Evolutionary conservation across 2,888 invertebrate species (phyloP), one percentile per base, ranked within the genome.

Genomic region (Ochlodes sylvanus): DNA sequence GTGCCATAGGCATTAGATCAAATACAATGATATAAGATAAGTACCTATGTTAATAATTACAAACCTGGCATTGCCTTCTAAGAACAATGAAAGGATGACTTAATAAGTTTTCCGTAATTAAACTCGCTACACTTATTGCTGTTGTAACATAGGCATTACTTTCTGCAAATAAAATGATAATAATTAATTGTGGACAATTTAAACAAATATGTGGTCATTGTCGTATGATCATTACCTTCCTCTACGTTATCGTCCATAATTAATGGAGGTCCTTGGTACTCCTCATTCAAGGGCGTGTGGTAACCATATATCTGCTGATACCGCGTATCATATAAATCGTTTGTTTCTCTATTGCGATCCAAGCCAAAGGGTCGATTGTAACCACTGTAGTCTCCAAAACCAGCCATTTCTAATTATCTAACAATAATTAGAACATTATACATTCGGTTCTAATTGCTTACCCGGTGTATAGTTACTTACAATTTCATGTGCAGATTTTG

Each of bases 81-180:
- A 99, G 86, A 0, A 99, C 98, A 79, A 98, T 95, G 85, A 98
- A 98, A 14, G 99, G 99, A 94, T 99, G 99, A 79, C 98, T 97
- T 65, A 99, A 92, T 61, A 99, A 92, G 90, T 98, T 98, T 90
- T 97, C 98, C 62, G 98, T 97, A 60, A 98, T 95, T 69, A 98
- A 94, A 87, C 98, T 98, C 68, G 96, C 96, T 77, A 97, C 94
- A 77, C 97, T 96, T 71, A 97, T 97, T 72, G 97, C 97, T 74
- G 96, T 94, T 9, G 96, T 96, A n/a, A 97, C 94, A 85, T 97
- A 97, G 64, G 95, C 94, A 77, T 95, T 91, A 72, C 75, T 85
- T 70, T 91, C 92, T 92, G 84, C 68, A 88, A 88, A 15, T 42
- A 68, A 52, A 63, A 15, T 32, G 15, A 10, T 7, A 52, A 1